A percentile compares a stretch with the other conserved stretches of the same genome.
Evolutionary conservation across 37 sponge, comb jelly and placozoan genomes (phyloP).

Genomic region (Eunapius fragilis): DNA sequence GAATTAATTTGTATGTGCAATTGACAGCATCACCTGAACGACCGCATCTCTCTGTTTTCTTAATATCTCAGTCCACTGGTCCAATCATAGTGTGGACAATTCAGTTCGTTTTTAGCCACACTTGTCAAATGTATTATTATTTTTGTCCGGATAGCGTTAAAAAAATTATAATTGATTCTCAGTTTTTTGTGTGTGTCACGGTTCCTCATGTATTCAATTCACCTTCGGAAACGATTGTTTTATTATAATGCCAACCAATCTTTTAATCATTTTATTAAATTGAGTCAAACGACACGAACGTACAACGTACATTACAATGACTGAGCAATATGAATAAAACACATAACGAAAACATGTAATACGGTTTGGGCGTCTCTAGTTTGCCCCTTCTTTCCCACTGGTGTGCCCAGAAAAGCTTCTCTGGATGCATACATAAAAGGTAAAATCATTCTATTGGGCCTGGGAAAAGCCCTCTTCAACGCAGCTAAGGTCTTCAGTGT

Average conservation of each 20-base stretch:
- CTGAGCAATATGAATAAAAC: neutral
- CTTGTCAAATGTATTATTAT: neutral
- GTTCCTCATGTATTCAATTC: no score
- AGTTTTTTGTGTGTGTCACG: neutral
- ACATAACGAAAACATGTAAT: neutral
- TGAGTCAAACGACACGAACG: no score
- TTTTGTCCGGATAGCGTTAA: neutral
- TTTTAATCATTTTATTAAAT: neutral
- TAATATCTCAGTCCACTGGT: neutral
- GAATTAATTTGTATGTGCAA: neutral
- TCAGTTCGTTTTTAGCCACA: neutral
- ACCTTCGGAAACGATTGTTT: neutral
- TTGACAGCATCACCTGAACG: neutral
- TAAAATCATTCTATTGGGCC: neutral
- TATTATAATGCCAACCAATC: neutral
- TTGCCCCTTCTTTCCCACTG: neutral
- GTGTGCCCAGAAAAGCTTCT: neutral
- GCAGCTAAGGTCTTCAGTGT: constrained; percentile 71
- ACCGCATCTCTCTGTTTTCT: neutral
- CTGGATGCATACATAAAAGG: neutral
- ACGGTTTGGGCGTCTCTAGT: neutral
- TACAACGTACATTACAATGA: neutral
- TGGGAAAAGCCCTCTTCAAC: constrained; percentile 79
- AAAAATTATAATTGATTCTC: no score
- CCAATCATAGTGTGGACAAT: neutral